Base-by-base conservation (phyloP, 2,797 vertebrate genomes). In the Mastacembelus armatus region DNA sequence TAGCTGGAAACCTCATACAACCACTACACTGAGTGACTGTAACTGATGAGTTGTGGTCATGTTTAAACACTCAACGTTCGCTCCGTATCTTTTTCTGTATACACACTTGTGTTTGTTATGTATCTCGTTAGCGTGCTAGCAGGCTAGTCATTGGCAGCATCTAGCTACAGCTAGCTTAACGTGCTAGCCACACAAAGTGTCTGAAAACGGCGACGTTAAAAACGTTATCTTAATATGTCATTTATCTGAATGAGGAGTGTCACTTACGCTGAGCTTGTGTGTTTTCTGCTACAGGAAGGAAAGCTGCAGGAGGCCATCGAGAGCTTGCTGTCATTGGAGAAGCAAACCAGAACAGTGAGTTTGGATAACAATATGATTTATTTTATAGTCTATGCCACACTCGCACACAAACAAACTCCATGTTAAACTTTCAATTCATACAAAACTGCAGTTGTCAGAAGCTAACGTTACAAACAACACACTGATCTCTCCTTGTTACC, bases 271-370 rank as follows among this genome's bases (percentile, higher is more conserved):
- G 3, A 8, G 3, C 24, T 3, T 55, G 0, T 66, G 3, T 47
- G 0, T 73, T 54, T 10, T 68, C 7, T 64, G n/a, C 48, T 75
- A 42, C 88, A 99, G 98, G 98, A 98, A 83, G 98, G 98, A 69
- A 95, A 95, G 76, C 91, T 99, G 62, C 98, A 99, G 75, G 98
- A 99, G 91, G 97, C 96, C n/a, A 91, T 98, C 66, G 98, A 99
- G 82, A 96, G 93, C 50, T 93, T 99, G 84, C 92, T 98, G 18
- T 98, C 98, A 61, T 80, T 99, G 90, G 98, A 99, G 87, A 99
- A 99, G 79, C 98, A 99, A 90, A 99, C 98, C 1, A 95, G 97
- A 74, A 99, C 98, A 48, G 98, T 99, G 85, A 94, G 96, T 92
- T 15, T n/a, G 12, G n/a, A n/a, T n/a, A n/a, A n/a, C n/a, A n/a